These are phyloP conservation scores for Cydia splendana DNA, from an alignment of 1,140 invertebrate species.

Conservation along the genomic window DNA sequence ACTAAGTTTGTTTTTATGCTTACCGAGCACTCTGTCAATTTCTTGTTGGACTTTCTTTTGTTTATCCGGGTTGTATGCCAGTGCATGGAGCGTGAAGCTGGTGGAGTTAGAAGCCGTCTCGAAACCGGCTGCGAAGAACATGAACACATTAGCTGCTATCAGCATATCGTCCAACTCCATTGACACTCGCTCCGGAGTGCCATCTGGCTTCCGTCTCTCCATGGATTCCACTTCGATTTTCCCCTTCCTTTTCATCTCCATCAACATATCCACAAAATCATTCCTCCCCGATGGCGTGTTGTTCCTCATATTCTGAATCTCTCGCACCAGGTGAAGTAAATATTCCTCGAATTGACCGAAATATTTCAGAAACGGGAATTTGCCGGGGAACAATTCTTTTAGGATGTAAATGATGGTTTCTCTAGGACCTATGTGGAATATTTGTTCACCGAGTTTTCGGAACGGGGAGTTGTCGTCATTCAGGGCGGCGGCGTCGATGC, in stretches of 20 bases:
- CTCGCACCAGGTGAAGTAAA: constrained; percentile 4
- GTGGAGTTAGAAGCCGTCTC: constrained; percentile 82
- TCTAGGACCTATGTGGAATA: constrained; percentile 36
- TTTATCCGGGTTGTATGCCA: constrained; percentile 78
- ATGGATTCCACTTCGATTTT: constrained; percentile 37
- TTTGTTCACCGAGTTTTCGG: constrained; percentile 54
- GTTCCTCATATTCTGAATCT: constrained; percentile 25
- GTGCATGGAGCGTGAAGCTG: constrained; percentile 66
- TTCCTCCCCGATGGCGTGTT: constrained; percentile 48
- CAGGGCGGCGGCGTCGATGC: constrained; percentile 76
- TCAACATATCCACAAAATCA: constrained; percentile 77
- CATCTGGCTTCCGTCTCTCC: constrained; percentile 23
- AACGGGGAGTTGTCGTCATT: constrained; percentile 74
- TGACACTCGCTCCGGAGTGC: constrained; percentile 23
- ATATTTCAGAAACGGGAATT: constrained; percentile 22
- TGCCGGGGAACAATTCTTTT: constrained; percentile 28
- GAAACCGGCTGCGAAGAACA: constrained; percentile 50
- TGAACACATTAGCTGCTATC: constrained; percentile 68
- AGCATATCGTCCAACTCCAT: constrained; percentile 42
- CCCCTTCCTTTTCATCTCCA: constrained; percentile 66
- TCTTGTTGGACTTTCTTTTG: constrained; percentile 71
- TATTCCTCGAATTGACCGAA: constrained; percentile 11
- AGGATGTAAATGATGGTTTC: constrained; percentile 31
- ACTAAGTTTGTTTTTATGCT: constrained; percentile 55
- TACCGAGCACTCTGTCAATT: constrained; percentile 74